A percentile compares a stretch with the other conserved stretches of the same genome.
Conservation (phyloP, 2,113 vertebrate species). For the Tyrannus savana region DNA sequence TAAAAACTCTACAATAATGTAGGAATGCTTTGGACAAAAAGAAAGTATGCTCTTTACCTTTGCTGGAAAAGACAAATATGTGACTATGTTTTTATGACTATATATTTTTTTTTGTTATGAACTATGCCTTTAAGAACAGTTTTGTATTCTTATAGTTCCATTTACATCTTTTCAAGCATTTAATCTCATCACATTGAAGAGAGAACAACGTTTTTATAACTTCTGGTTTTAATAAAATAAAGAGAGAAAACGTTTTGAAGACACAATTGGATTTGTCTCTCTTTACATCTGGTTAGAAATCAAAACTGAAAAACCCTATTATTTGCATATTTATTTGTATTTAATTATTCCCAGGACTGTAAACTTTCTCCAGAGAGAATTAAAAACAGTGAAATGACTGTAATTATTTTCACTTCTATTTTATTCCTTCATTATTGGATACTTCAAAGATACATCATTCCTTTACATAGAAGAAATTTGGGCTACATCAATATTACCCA, state of each 20-base stretch:
- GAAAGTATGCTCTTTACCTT: neutral
- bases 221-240: constrained; percentile 44
- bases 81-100: too few species aligned
- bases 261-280: constrained; percentile 8
- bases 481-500: neutral
- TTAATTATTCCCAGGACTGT: constrained; percentile 1
- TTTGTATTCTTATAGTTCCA: neutral
- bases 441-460: neutral
- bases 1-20: neutral
- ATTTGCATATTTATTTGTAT: constrained; percentile 41
- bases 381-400: neutral
- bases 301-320: neutral
- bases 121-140: neutral
- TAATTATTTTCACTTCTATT: neutral
- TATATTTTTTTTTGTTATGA: constrained; percentile 2
- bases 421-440: neutral
- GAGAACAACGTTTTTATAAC: neutral
- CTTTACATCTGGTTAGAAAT: constrained; percentile 17
- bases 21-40: neutral
- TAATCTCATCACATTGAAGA: neutral
- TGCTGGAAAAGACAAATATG: neutral
- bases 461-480: neutral
- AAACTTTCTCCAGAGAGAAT: constrained; percentile 6
- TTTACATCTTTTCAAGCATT: constrained; percentile 18
- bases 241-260: constrained; percentile 19